Base-by-base conservation (phyloP, 2,797 vertebrate genomes). In the Etheostoma perlongum region DNA sequence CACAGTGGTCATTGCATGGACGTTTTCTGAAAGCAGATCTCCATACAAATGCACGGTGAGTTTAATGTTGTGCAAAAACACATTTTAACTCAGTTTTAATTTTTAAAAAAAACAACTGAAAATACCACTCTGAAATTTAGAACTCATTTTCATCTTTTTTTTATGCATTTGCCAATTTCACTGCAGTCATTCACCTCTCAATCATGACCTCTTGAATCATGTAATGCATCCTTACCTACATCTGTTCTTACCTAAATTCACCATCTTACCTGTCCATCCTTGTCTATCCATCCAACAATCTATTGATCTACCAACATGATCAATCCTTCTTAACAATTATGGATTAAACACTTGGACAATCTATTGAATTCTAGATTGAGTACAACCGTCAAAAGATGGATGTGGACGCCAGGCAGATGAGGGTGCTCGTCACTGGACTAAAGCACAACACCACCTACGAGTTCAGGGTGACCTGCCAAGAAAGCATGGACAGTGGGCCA, bases 1-100 rank as follows among this genome's bases (percentile, higher is more conserved):
- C 0, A 96, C 98, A 0, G 97, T 97, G 47, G 93, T 98, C 58
- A 89, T 99, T 62, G 95, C 96, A 76, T 99, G 98, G 98, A 98
- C 97, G 92, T 99, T 99, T 71, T 96, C 96, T 0, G 97, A 98
- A 81, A 96, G 95, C 81, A 91, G 87, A 27, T 92, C 88, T 18
- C 92, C 94, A 0, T 95, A 95, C 76, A 94, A 92, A 76, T 99
- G 98, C 94, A 97, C 95, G 91, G 98, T 98, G 91, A 93, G 94
- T 88, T 52, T 64, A 62, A 36, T 59, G 4, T n/a, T 36, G 19
- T 19, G 21, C 21, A 47, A 59, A 33, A 57, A 4, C 3, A 12
- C 0, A 13, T 47, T 59, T 51, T 4, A 66, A 1, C 19, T 76
- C 33, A 11, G 0, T 30, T n/a, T 30, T 27, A 27, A 27, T 48